A percentile compares a stretch with the other conserved stretches of the same genome.
Conservation (phyloP, 2,113 vertebrate species). For the Toxostoma redivivum region DNA sequence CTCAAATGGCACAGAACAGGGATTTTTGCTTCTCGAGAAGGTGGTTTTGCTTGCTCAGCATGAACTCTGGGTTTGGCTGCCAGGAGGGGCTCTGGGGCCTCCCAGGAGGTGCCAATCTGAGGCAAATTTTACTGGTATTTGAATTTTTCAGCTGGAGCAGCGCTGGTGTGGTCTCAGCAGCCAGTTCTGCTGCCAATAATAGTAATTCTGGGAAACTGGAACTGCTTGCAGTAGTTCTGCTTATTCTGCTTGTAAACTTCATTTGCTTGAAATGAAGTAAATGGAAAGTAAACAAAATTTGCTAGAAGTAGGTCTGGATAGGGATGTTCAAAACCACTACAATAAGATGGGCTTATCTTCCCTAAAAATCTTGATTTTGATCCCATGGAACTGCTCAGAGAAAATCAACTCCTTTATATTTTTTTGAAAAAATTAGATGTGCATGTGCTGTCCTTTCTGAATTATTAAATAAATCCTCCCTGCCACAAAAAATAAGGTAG, state of each 20-base stretch:
- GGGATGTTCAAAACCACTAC: not conserved
- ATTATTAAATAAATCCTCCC: not conserved
- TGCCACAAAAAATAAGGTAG: not conserved
- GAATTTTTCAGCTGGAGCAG: not conserved
- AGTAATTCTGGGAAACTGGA: not conserved
- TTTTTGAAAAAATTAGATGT: not conserved
- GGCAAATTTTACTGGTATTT: not conserved
- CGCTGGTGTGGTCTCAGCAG: not conserved
- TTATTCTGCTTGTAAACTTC: not conserved
- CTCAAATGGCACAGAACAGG: not conserved
- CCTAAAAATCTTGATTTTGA: not conserved
- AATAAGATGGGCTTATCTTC: not conserved
- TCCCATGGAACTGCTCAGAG: not conserved
- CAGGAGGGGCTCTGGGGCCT: not conserved
- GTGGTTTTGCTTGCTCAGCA: not conserved
- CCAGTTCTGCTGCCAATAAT: not conserved
- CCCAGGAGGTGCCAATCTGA: not conserved
- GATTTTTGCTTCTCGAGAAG: not conserved
- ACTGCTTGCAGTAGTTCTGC: not conserved
- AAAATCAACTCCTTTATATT: not conserved
- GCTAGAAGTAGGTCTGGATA: not conserved
- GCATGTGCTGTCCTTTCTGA: not conserved
- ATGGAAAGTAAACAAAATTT: not conserved
- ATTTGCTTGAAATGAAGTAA: not conserved
- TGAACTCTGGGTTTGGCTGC: not conserved